phyloP scores from a whole-genome alignment of 1,140 invertebrate species.

The Platorchestia sp. region DNA sequence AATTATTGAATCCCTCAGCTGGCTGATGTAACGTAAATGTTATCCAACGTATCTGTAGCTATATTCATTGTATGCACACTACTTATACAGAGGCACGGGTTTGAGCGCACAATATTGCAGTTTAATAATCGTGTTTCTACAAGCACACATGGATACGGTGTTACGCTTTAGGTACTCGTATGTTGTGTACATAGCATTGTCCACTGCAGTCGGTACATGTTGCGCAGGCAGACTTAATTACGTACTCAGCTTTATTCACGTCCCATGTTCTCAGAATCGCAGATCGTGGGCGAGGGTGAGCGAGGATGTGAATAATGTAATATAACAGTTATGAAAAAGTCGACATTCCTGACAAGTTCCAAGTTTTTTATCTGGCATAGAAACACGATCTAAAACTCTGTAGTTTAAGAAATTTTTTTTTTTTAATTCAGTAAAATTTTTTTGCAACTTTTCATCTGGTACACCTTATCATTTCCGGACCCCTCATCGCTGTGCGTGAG shows the following conservation, averaged over 20 bases:
- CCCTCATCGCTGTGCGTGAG: neutral
- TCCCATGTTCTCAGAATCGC: neutral
- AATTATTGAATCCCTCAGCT: neutral
- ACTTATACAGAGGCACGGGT: neutral
- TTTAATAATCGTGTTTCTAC: neutral
- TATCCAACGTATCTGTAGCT: neutral
- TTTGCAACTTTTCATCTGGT: no score
- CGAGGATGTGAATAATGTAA: neutral
- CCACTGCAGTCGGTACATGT: neutral
- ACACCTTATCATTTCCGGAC: no score
- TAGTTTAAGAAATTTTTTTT: no score
- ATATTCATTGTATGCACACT: neutral
- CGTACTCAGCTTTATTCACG: neutral
- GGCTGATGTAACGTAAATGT: neutral
- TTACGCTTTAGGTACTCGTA: neutral
- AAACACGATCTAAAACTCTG: no score
- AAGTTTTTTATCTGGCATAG: no score
- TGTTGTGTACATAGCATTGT: neutral
- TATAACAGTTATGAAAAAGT: neutral
- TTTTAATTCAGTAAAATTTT: no score
- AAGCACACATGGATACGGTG: neutral
- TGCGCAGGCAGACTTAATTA: neutral
- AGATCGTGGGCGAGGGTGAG: neutral
- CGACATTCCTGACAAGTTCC: no score
- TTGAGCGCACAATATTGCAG: neutral